phyloP scores from a whole-genome alignment of 1,140 invertebrate genomes.

The Sycophaga agraensis region DNA sequence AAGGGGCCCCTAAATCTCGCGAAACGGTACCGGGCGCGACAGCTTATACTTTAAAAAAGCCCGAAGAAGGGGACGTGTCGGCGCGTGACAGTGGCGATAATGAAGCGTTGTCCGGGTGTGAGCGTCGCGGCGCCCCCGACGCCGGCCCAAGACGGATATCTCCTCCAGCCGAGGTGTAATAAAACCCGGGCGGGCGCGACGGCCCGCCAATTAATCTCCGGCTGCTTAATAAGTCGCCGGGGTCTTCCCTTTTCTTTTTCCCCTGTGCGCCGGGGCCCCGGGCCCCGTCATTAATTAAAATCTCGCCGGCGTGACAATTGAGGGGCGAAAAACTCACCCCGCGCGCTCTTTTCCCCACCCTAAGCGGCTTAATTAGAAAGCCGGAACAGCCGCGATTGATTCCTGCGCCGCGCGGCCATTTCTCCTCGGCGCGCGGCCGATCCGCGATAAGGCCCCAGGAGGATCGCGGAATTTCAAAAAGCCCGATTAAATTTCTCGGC shows the following conservation, averaged over 20 bases:
- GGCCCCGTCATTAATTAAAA: conserved; percentile 20
- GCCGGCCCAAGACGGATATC: too few relatives aligned
- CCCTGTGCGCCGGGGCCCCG: background rate
- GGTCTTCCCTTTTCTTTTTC: too few relatives aligned
- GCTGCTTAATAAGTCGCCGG: conserved; percentile 3
- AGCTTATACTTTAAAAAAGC: too few relatives aligned
- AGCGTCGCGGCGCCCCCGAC: too few relatives aligned
- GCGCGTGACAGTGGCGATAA: too few relatives aligned
- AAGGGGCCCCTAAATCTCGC: too few relatives aligned
- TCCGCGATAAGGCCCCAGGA: conserved; percentile 5
- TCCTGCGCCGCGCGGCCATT: conserved; percentile 6
- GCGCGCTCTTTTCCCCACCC: background rate
- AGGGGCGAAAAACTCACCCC: too few relatives aligned
- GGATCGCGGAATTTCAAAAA: conserved; percentile 23
- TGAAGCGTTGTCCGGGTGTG: too few relatives aligned
- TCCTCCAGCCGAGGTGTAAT: too few relatives aligned
- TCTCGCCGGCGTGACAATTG: conserved; percentile 5
- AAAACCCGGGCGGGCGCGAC: background rate
- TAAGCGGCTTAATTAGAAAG: conserved; percentile 22
- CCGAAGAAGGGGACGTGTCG: too few relatives aligned
- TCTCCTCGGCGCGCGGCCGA: background rate
- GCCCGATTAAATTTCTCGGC: conserved; percentile 13
- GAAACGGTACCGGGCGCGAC: too few relatives aligned
- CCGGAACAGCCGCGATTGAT: background rate
- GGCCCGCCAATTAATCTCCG: conserved; percentile 6